phyloP scores from a whole-genome alignment of 2,113 vertebrate genomes.

The Phyllostomus hastatus region DNA sequence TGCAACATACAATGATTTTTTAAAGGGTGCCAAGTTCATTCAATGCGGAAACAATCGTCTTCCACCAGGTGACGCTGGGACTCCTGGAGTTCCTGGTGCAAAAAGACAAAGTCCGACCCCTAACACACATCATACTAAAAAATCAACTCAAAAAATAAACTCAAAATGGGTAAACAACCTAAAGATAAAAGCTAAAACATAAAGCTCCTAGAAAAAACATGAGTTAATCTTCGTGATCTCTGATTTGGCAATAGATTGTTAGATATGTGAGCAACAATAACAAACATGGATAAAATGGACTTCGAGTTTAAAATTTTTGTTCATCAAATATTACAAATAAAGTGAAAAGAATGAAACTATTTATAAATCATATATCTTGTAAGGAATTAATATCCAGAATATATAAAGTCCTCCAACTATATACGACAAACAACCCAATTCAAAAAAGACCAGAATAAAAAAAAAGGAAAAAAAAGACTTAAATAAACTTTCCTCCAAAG shows the following conservation, averaged over 20 bases:
- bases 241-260: not conserved
- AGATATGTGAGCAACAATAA: not conserved
- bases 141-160: not conserved
- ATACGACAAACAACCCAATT: not conserved
- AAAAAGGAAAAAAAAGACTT: too few relatives aligned
- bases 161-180: not conserved
- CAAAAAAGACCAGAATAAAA: not conserved
- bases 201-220: not conserved
- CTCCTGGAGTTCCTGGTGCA: not conserved
- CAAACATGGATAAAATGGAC: not conserved
- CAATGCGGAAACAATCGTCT: not conserved
- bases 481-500: not conserved
- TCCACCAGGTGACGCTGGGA: not conserved
- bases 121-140: not conserved
- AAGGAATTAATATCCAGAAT: not conserved
- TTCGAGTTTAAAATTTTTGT: not conserved
- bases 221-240: not conserved
- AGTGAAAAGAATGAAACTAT: not conserved
- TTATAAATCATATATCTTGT: not conserved
- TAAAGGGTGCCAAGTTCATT: not conserved
- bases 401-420: not conserved
- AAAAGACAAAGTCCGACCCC: not conserved
- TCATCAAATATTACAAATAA: not conserved
- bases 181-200: not conserved
- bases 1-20: not conserved